Evolutionary conservation across 2,797 vertebrate species (phyloP).

Genomic region (Anolis apletophallus): DNA sequence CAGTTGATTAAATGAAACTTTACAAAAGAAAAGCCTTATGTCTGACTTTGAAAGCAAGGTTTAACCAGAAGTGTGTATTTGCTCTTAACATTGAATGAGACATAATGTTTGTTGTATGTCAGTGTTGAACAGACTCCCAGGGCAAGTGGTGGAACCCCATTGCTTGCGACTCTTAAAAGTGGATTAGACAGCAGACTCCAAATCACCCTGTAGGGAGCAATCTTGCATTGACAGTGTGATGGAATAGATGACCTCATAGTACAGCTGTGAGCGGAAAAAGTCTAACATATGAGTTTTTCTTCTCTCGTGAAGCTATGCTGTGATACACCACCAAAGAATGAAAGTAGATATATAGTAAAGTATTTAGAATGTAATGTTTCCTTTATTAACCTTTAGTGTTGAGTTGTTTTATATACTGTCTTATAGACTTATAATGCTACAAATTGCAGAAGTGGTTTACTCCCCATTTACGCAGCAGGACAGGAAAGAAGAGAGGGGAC

Average conservation of each 20-base stretch:
- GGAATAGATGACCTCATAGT: slow-evolving; percentile 51
- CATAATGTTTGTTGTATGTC: slow-evolving; percentile 33
- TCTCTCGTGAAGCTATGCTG: slow-evolving; percentile 36
- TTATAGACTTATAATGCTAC: neutral
- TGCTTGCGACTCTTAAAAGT: slow-evolving; percentile 40
- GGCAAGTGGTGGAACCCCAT: slow-evolving; percentile 23
- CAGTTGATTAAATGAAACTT: neutral
- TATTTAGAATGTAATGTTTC: slow-evolving; percentile 2
- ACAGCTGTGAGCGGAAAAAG: slow-evolving; percentile 32
- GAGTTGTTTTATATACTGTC: slow-evolving; percentile 2
- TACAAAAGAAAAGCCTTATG: neutral
- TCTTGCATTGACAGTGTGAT: slow-evolving; percentile 47
- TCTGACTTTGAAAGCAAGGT: neutral
- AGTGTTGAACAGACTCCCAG: slow-evolving; percentile 24
- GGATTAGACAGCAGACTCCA: slow-evolving; percentile 43
- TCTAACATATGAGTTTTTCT: slow-evolving; percentile 38
- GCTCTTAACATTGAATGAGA: slow-evolving; percentile 13
- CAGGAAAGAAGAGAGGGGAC: neutral
- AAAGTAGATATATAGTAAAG: slow-evolving; percentile 18
- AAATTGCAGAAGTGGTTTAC: too few species aligned
- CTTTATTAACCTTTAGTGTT: slow-evolving; percentile 16
- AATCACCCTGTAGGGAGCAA: slow-evolving; percentile 47
- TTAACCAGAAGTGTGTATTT: slow-evolving; percentile 17
- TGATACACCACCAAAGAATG: slow-evolving; percentile 34
- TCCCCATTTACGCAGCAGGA: too few species aligned